A percentile compares a stretch with the other conserved stretches of the same genome.
Evolutionary conservation across 1,140 invertebrate species (phyloP).

Genomic region (Panulirus ornatus): DNA sequence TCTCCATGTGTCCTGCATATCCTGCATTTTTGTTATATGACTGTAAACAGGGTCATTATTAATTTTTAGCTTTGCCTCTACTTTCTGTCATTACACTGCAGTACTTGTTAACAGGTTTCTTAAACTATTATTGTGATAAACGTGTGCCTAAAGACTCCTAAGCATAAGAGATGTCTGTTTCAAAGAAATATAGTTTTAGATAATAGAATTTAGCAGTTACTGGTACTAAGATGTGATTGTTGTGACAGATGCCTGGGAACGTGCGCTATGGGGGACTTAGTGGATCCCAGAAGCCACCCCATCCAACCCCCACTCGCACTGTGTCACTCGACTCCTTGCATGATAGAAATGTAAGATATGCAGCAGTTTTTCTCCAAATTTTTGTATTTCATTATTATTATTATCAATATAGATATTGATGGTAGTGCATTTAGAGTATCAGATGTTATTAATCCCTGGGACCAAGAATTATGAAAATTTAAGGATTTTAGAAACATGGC

Average conservation of each 20-base stretch:
- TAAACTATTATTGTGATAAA: neutral
- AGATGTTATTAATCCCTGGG: too few species aligned
- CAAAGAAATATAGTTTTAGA: neutral
- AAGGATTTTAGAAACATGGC: too few species aligned
- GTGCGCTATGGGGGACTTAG: constrained; percentile 12
- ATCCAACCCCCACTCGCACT: neutral
- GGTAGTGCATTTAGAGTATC: too few species aligned
- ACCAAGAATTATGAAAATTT: too few species aligned
- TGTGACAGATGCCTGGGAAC: constrained; percentile 41
- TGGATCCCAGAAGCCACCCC: neutral
- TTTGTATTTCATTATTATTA: too few species aligned
- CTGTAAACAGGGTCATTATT: neutral
- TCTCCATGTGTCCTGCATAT: neutral
- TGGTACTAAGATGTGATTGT: neutral
- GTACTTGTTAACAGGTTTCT: too few species aligned
- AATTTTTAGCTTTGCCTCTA: neutral
- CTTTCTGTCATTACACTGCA: neutral
- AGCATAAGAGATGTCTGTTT: neutral
- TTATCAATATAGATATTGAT: too few species aligned
- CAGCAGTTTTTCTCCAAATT: too few species aligned
- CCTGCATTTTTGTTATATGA: neutral
- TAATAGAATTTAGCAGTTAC: neutral
- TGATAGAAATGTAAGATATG: constrained; percentile 13
- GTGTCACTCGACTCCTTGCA: constrained; percentile 49
- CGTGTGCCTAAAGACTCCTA: neutral